phyloP scores from a whole-genome alignment of 2,888 invertebrate species.

The Leptinotarsa juncta region DNA sequence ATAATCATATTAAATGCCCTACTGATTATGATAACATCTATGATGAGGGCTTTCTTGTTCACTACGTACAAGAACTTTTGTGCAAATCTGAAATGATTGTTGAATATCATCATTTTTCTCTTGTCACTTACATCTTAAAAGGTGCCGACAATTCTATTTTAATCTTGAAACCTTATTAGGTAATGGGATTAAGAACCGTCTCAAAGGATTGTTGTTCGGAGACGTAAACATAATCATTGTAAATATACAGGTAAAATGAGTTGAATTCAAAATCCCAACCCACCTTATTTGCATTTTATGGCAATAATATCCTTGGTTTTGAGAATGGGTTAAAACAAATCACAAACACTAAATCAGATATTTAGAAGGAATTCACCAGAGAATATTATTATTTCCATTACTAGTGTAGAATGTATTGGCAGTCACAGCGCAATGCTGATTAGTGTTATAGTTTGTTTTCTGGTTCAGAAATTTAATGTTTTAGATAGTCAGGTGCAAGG shows the following conservation, averaged over 20 bases:
- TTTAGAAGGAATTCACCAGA: too few species aligned
- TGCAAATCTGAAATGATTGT: not conserved
- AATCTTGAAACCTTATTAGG: slow-evolving; percentile 7
- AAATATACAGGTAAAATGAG: slow-evolving; percentile 7
- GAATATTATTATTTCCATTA: too few species aligned
- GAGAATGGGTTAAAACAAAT: not conserved
- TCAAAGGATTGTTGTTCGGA: not conserved
- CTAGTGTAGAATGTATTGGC: too few species aligned
- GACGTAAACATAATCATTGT: slow-evolving; percentile 17
- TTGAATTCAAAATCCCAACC: not conserved
- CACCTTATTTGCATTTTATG: slow-evolving; percentile 7
- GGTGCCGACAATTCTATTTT: not conserved
- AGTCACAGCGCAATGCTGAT: too few species aligned
- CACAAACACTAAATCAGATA: not conserved
- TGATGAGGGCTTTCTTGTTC: too few species aligned
- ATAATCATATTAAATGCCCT: too few species aligned
- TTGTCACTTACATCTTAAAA: not conserved
- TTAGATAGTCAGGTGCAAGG: too few species aligned
- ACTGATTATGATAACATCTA: too few species aligned
- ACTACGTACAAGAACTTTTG: not conserved
- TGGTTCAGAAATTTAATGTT: too few species aligned
- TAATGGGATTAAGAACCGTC: not conserved
- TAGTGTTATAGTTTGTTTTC: too few species aligned
- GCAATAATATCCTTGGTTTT: not conserved
- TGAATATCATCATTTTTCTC: not conserved